Conservation (phyloP, 2,888 invertebrate species). For the Pimpla rufipes region DNA sequence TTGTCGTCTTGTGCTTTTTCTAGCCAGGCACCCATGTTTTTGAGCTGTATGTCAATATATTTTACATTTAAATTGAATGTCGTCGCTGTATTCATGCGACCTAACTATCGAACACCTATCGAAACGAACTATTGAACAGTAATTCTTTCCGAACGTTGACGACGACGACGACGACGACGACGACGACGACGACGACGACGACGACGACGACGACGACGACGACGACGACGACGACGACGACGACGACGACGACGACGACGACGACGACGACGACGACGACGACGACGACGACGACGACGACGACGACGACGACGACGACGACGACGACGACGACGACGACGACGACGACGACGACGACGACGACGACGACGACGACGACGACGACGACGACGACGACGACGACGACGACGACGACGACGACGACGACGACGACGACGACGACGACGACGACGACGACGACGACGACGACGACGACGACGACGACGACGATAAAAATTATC, state of each 20-base stretch:
- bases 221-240: constrained; percentile 1
- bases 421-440: neutral
- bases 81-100: neutral
- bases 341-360: no score
- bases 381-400: neutral
- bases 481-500: no score
- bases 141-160: no score
- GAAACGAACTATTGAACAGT: no score
- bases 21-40: neutral
- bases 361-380: no score
- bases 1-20: no score
- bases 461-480: neutral
- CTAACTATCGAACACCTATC: neutral
- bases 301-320: neutral
- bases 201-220: constrained; percentile 8
- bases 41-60: neutral
- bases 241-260: neutral
- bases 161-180: neutral
- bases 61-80: neutral
- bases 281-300: no score
- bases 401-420: constrained; percentile 5
- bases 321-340: neutral
- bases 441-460: neutral
- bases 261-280: neutral
- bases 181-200: neutral